Conservation (phyloP, 2,888 invertebrate genomes). For the Troilus luridus region DNA sequence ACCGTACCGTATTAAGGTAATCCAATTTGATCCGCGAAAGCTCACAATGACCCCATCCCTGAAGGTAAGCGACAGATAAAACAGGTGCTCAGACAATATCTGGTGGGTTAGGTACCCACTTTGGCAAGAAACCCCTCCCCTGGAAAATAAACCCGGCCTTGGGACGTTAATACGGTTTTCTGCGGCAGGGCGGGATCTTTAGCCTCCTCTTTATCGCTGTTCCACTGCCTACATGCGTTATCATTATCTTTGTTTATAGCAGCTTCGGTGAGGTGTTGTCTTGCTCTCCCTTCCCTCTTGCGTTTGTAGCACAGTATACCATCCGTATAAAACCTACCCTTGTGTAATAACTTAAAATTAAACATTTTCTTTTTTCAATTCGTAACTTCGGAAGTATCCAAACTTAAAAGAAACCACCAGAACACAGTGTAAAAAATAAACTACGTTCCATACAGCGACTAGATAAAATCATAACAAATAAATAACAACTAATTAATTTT, state of each 20-base stretch:
- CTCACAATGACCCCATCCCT: neutral
- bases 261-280: neutral
- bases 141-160: conserved; percentile 2
- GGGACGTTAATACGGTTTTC: neutral
- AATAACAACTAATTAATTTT: too few relatives aligned
- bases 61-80: conserved; percentile 21
- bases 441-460: too few relatives aligned
- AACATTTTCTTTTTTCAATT: neutral
- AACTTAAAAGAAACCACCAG: too few relatives aligned
- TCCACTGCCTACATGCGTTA: neutral
- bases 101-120: conserved; percentile 20
- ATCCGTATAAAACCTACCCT: neutral
- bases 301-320: neutral
- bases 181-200: neutral
- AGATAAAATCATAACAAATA: too few relatives aligned
- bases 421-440: too few relatives aligned
- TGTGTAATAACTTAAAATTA: neutral
- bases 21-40: neutral
- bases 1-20: neutral
- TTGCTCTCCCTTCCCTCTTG: neutral
- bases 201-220: neutral
- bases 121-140: neutral
- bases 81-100: neutral
- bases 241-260: conserved; percentile 20
- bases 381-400: too few relatives aligned